Base-by-base conservation (phyloP, 2,888 invertebrate species). In the Hybos culiciformis region DNA sequence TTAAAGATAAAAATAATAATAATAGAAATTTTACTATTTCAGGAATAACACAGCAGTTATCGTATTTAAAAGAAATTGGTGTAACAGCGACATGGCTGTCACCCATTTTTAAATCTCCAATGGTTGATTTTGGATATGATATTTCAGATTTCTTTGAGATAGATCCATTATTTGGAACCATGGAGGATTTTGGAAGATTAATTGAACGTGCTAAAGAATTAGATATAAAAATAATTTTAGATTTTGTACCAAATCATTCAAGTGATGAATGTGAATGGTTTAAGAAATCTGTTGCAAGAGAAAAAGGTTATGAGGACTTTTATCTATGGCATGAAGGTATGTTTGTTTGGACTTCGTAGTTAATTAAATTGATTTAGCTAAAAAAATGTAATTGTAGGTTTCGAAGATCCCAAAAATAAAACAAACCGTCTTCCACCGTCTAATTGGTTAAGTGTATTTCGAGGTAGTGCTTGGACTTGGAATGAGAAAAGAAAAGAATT, bases 251-350 rank as follows among this genome's bases (percentile, higher is more conserved):
- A 4, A 82, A 82, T 61, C 86, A 87, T 54, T 75, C 80, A 2
- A 86, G 86, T 48, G 77, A 84, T 55, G 72, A 84, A 56, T 85
- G 88, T 57, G 73, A 76, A 33, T 94, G 93, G 93, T 94, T 94
- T 60, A 63, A 71, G 44, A 73, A 77, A 51, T 88, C 90, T 11
- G 66, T 77, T 8, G 68, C 71, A 15, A 68, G 70, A 7, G 71
- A 73, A 40, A 68, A 72, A 0, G 73, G 72, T 0, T 90, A 75
- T 55, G 75, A 74, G 29, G 77, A 87, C 53, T 86, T 73, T 57
- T 88, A 85, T 58, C 62, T 85, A 0, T 88, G 88, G 88, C 72
- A 70, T 29, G 72, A 80, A 36, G 75, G 74, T 1, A 58, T 55
- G 2, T n/a, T n/a, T n/a, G n/a, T n/a, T n/a, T n/a, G n/a, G n/a